Conservation (phyloP, 2,888 invertebrate species). For the Xestia ashworthii region DNA sequence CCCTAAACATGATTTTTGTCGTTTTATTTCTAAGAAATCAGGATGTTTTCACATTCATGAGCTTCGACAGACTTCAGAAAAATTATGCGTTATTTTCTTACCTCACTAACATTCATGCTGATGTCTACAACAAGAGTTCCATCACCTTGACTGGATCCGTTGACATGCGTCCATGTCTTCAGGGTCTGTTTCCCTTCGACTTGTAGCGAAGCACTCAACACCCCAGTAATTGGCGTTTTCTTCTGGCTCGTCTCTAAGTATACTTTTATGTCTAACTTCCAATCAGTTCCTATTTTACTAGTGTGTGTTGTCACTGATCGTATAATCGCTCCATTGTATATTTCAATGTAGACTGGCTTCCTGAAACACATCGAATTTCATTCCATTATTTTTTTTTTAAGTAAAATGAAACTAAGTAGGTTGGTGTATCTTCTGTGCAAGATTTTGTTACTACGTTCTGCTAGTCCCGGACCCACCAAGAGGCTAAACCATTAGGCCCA, state of each 20-base stretch:
- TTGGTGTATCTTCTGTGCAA: too few relatives aligned
- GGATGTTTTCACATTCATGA: not conserved
- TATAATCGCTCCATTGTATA: conserved; percentile 92
- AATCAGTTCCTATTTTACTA: conserved; percentile 72
- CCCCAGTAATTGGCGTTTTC: conserved; percentile 72
- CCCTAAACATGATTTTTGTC: not conserved
- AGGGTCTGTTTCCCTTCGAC: conserved; percentile 79
- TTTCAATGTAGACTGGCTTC: conserved; percentile 93
- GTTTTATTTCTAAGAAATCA: not conserved
- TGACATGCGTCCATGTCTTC: conserved; percentile 72
- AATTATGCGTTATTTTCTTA: conserved; percentile 49
- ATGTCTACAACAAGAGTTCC: conserved; percentile 79
- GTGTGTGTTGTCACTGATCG: conserved; percentile 90
- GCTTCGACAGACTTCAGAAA: not conserved
- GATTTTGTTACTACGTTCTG: not conserved
- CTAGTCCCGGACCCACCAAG: not conserved
- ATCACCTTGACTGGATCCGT: conserved; percentile 71
- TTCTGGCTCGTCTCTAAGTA: conserved; percentile 78
- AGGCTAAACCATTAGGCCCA: not conserved
- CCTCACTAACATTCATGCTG: conserved; percentile 80
- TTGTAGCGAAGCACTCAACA: conserved; percentile 75
- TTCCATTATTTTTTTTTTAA: not conserved
- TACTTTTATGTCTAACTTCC: conserved; percentile 78
- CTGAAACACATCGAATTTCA: conserved; percentile 79
- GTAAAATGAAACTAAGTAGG: not conserved